phyloP scores from a whole-genome alignment of 2,797 vertebrate species.

The Onychomys leucogaster region DNA sequence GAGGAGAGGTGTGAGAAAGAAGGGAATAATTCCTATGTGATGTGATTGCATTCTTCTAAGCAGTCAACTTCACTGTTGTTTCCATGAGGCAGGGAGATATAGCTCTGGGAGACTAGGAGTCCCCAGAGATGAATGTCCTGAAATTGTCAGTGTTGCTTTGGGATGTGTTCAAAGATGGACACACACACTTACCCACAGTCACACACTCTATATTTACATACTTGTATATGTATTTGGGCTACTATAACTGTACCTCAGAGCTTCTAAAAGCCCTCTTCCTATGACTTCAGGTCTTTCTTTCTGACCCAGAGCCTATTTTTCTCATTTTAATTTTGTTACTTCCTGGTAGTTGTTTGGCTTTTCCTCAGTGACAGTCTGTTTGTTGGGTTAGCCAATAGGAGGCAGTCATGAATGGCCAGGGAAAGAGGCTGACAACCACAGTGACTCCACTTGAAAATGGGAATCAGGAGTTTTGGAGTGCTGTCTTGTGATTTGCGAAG shows the following conservation, averaged over 20 bases:
- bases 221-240: not conserved
- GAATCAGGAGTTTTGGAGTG: not conserved
- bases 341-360: not conserved
- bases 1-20: not conserved
- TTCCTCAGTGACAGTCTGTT: not conserved
- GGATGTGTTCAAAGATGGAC: not conserved
- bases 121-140: not conserved
- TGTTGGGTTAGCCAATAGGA: not conserved
- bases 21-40: not conserved
- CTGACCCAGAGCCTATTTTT: not conserved
- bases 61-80: not conserved
- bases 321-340: constrained; percentile 6
- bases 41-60: not conserved
- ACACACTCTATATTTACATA: not conserved
- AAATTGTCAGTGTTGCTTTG: not conserved
- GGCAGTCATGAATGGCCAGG: not conserved
- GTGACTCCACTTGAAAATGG: not conserved
- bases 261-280: not conserved
- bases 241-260: not conserved
- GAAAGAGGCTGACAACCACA: not conserved
- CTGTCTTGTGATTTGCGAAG: not conserved
- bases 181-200: not conserved
- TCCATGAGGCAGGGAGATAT: not conserved
- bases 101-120: not conserved
- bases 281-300: not conserved